Conservation (phyloP, 2,113 vertebrate genomes). For the Plecturocebus donacophilus region DNA sequence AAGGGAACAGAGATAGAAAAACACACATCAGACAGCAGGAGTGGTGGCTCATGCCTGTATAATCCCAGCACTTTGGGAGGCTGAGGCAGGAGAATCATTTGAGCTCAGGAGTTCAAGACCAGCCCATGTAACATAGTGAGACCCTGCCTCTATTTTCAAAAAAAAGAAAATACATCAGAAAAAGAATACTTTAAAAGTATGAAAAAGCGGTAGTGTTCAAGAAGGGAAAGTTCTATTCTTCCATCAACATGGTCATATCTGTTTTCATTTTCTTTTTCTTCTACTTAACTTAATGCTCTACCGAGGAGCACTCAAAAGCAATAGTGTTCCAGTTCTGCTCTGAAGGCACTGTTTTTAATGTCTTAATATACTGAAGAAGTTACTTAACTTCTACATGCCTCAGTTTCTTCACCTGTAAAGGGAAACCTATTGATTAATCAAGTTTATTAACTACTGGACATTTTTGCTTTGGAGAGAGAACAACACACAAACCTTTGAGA, state of each 20-base stretch:
- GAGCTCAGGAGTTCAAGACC: too few species aligned
- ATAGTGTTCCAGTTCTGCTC: constrained; percentile 3
- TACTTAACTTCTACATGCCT: constrained; percentile 20
- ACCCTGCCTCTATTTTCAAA: too few species aligned
- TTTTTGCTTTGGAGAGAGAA: neutral
- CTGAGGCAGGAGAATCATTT: too few species aligned
- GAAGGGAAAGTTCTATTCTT: neutral
- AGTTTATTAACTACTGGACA: neutral
- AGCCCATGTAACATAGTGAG: too few species aligned
- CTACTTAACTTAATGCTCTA: constrained; percentile 24
- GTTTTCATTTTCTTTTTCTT: constrained; percentile 1
- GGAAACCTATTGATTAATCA: constrained; percentile 19
- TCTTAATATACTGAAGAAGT: neutral
- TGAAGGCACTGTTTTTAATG: neutral
- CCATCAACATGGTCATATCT: neutral
- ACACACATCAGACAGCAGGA: too few species aligned
- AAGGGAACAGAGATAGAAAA: neutral
- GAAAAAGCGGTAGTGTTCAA: constrained; percentile 8
- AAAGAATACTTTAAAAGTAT: neutral
- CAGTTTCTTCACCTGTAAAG: neutral
- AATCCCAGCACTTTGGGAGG: too few species aligned
- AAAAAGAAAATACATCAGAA: neutral
- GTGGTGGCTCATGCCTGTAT: too few species aligned
- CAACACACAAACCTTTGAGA: constrained; percentile 21
- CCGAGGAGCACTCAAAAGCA: neutral